phyloP scores from a whole-genome alignment of 1,140 invertebrate genomes.

The Hycleus cichorii region DNA sequence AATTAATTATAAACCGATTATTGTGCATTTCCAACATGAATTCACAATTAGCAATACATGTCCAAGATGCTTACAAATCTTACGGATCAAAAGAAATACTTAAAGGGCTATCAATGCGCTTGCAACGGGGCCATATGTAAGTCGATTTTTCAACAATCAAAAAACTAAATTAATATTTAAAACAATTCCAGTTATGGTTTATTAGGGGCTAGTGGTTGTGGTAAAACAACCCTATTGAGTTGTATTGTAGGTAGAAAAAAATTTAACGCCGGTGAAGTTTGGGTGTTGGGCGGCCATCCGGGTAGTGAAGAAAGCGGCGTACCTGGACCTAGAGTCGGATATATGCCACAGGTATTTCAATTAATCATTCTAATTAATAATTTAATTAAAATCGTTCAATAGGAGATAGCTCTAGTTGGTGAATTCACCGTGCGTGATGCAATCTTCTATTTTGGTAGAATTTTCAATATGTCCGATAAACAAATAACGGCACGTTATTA shows the following conservation, averaged over 20 bases:
- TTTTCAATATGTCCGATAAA: constrained; percentile 66
- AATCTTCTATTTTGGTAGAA: constrained; percentile 79
- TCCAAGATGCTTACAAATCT: constrained; percentile 8
- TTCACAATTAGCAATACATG: constrained; percentile 1
- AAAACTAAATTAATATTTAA: background rate
- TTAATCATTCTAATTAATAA: background rate
- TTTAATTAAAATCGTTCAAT: constrained; percentile 17
- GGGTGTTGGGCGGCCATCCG: constrained; percentile 73
- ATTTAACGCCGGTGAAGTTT: constrained; percentile 71
- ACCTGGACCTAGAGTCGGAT: constrained; percentile 58
- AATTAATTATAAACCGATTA: too few species aligned
- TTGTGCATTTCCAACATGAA: background rate
- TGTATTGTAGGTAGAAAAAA: constrained; percentile 75
- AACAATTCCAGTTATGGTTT: constrained; percentile 55
- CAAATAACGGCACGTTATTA: constrained; percentile 55
- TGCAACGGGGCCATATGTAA: constrained; percentile 4
- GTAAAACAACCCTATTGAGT: constrained; percentile 75
- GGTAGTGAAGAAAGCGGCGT: constrained; percentile 70
- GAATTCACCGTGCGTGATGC: constrained; percentile 84
- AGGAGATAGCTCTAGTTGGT: constrained; percentile 79
- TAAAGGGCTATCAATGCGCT: constrained; percentile 5
- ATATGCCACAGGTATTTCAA: constrained; percentile 50
- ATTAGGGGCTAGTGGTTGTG: constrained; percentile 75
- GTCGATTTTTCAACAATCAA: background rate
- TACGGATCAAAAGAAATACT: constrained; percentile 4